Evolutionary conservation across 2,113 vertebrate species (phyloP).

Genomic region (Picathartes gymnocephalus): DNA sequence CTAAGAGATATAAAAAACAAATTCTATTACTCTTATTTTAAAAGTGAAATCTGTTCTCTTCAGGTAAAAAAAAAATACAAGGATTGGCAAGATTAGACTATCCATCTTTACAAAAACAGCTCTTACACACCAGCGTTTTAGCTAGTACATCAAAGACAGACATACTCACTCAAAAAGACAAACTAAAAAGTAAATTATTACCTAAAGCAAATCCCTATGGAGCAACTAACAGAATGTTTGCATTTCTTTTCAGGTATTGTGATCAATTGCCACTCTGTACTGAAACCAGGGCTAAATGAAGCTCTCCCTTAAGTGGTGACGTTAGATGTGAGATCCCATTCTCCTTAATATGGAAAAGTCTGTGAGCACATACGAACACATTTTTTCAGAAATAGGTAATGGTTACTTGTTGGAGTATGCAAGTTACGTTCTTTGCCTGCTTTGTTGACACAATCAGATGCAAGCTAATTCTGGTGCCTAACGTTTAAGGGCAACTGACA

Average conservation of each 20-base stretch:
- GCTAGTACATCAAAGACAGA: neutral
- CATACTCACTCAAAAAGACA: neutral
- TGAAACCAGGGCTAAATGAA: neutral
- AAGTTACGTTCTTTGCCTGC: neutral
- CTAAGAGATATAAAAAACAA: neutral
- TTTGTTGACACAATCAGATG: neutral
- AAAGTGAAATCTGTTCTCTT: neutral
- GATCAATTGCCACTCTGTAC: neutral
- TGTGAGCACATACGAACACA: neutral
- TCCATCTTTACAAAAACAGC: neutral
- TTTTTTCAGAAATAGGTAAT: slow-evolving; percentile 53
- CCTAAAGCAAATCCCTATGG: slow-evolving; percentile 13
- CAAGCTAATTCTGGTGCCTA: neutral
- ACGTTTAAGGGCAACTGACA: neutral
- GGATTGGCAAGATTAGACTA: neutral
- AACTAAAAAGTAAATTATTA: slow-evolving; percentile 37
- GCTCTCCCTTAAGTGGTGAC: neutral
- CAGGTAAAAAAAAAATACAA: neutral
- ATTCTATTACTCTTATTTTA: neutral
- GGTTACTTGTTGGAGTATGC: neutral
- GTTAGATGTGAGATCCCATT: neutral
- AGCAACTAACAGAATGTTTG: neutral
- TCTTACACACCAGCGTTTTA: neutral
- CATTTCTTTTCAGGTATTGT: neutral
- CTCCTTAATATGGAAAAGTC: slow-evolving; percentile 34